Evolutionary conservation across 2,113 vertebrate genomes (phyloP).

Genomic region (Bungarus multicinctus): DNA sequence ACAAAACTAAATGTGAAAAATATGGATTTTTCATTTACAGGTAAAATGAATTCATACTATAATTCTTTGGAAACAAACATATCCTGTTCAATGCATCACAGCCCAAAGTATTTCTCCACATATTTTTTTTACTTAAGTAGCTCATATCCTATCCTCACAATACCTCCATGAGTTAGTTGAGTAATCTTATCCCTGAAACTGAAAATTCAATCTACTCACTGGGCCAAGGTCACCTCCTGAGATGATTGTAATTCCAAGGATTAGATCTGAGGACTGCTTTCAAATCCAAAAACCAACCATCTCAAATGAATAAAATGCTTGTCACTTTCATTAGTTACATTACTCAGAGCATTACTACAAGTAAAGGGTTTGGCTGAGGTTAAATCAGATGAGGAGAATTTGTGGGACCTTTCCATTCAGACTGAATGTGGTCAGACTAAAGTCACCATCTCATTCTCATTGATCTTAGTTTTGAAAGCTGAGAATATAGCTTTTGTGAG

Average conservation of each 20-base stretch:
- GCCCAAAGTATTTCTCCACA: neutral
- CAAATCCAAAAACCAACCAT: conserved; percentile 12
- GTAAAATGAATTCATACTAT: neutral
- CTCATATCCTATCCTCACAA: conserved; percentile 13
- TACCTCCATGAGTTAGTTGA: conserved; percentile 8
- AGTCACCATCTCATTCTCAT: neutral
- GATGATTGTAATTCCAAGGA: neutral
- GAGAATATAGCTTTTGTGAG: neutral
- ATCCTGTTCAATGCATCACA: neutral
- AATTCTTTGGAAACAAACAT: neutral
- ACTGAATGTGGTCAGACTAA: neutral
- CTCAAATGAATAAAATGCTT: conserved; percentile 19
- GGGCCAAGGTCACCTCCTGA: conserved; percentile 6
- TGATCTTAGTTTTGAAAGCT: neutral
- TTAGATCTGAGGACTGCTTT: neutral
- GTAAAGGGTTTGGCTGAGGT: neutral
- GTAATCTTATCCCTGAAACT: neutral
- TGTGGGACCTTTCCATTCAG: neutral
- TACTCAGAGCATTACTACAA: neutral
- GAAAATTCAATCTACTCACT: neutral
- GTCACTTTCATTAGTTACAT: conserved; percentile 9
- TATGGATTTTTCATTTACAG: neutral
- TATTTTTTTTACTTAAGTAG: neutral
- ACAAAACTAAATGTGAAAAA: neutral
- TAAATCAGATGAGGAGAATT: neutral